phyloP scores from a whole-genome alignment of 2,797 vertebrate species.

The Astyanax mexicanus region DNA sequence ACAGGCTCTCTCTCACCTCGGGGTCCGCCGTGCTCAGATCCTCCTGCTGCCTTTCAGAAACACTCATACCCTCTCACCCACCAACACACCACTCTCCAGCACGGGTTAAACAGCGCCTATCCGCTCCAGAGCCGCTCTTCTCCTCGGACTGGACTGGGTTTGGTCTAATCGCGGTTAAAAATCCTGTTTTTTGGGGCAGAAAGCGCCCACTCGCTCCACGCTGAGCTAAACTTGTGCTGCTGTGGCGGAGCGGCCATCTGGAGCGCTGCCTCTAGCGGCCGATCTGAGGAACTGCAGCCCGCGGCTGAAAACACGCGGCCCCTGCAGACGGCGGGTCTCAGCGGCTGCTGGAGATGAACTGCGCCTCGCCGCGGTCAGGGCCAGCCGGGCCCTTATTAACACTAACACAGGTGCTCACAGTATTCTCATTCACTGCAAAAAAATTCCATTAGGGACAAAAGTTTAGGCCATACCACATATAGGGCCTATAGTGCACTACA shows the following conservation, averaged over 20 bases:
- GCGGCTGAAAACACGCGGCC: not conserved
- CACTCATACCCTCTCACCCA: not conserved
- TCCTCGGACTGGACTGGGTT: not conserved
- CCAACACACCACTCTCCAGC: not conserved
- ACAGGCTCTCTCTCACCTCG: slow-evolving; percentile 43
- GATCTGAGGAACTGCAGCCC: not conserved
- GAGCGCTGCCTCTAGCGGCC: not conserved
- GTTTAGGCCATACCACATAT: too few relatives aligned
- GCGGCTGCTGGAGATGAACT: too few relatives aligned
- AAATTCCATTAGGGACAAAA: too few relatives aligned
- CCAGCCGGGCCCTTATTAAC: too few relatives aligned
- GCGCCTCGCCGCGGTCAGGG: too few relatives aligned
- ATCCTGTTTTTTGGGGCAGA: not conserved
- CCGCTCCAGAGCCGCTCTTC: not conserved
- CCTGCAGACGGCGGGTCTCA: too few relatives aligned
- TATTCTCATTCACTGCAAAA: too few relatives aligned
- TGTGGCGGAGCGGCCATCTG: not conserved
- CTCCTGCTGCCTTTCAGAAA: slow-evolving; percentile 26
- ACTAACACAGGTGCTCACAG: too few relatives aligned
- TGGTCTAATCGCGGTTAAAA: not conserved
- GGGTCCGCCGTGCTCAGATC: slow-evolving; percentile 38
- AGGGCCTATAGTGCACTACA: too few relatives aligned
- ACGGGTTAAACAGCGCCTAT: not conserved
- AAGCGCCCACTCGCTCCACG: not conserved
- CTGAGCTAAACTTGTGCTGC: not conserved